Evolutionary conservation across 1,140 invertebrate genomes (phyloP), one percentile per base, ranked within the genome.

Genomic region (Drosophila kepulauana): DNA sequence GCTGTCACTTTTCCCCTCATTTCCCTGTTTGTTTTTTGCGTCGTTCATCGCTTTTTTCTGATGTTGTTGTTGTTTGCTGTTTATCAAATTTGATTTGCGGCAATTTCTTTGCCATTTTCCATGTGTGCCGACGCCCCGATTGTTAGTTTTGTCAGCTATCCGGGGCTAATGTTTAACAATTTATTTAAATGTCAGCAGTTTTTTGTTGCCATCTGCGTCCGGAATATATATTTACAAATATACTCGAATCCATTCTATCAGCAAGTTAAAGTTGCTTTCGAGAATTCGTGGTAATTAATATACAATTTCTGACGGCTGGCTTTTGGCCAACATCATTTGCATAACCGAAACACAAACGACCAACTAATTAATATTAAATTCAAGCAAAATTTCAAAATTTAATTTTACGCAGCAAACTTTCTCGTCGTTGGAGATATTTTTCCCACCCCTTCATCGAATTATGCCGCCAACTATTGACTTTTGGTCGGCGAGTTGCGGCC

Each of bases 31-130:
- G 35, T 73, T 56, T 78, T 64, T 82, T 81, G 67, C 74, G 67
- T 59, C 20, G 20, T 74, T 52, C 13, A 25, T 72, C 33, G 30
- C 35, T 69, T 85, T 85, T 38, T 59, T 46, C 3, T 3, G 8
- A 8, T 33, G 1, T 35, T 10, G 5, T 48, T 46, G 20, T 25
- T 25, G 46, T 48, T 33, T 8, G 48, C 63, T 88, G 85, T 88
- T 88, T 89, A 88, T 88, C 85, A 88, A 88, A 89, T 89, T 89
- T 89, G 85, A 89, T 89, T 89, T 87, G 75, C 78, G 80, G 85
- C 81, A 76, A 89, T 89, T 89, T 89, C 81, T 89, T 85, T 81
- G 71, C 85, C 78, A 89, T 89, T 89, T 89, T 79, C 73, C 84
- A 73, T 86, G 82, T 86, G 82, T 86, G 78, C 68, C 35, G 28